Percentiles rank a stretch among this genome's conserved stretches.
Conservation (phyloP, 2,797 vertebrate species). For the Cossypha niveicapilla region DNA sequence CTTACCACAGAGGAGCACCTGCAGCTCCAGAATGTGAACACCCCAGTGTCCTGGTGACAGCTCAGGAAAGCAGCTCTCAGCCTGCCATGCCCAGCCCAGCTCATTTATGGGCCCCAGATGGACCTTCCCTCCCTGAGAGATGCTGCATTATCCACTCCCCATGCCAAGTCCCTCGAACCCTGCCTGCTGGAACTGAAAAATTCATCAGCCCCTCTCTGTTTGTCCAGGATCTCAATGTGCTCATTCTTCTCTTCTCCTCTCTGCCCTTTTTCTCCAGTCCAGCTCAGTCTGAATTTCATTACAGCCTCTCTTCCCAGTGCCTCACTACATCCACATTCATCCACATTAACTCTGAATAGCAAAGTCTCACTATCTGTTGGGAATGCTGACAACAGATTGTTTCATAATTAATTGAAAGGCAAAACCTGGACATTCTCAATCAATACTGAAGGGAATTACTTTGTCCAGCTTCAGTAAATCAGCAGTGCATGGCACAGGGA, state of each 20-base stretch:
- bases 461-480: conserved; percentile 20
- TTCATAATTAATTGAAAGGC: conserved; percentile 67
- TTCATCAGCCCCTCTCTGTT: conserved; percentile 26
- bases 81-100: background rate
- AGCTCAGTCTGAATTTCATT: conserved; percentile 29
- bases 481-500: background rate
- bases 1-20: background rate
- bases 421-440: conserved; percentile 57
- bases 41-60: background rate
- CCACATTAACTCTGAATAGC: conserved; percentile 21
- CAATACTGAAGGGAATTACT: conserved; percentile 52
- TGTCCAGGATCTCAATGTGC: background rate
- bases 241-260: conserved; percentile 7
- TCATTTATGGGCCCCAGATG: background rate
- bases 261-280: background rate
- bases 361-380: conserved; percentile 39
- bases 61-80: background rate
- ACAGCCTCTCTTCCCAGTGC: background rate
- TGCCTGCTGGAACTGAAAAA: background rate
- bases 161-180: background rate
- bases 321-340: conserved; percentile 17
- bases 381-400: conserved; percentile 61
- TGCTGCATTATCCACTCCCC: background rate
- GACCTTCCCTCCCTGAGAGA: background rate
- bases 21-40: background rate